Percentiles rank a stretch among this genome's conserved stretches.
phyloP scores from a whole-genome alignment of 1,140 invertebrate genomes.

The Eriocheir sinensis region DNA sequence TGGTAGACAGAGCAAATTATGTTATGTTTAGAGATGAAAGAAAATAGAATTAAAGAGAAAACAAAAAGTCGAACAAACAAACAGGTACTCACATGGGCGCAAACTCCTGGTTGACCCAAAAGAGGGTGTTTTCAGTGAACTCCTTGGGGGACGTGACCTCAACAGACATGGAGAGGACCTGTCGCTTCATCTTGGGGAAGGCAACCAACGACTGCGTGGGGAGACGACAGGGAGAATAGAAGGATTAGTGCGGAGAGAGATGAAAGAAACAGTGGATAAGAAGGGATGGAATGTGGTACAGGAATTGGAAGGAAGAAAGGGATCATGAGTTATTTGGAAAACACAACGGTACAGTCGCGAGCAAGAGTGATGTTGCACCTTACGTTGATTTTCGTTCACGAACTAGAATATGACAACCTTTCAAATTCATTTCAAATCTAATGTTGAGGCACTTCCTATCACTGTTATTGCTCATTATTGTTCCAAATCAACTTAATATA shows the following conservation, averaged over 20 bases:
- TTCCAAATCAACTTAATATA: too few relatives aligned
- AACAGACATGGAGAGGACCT: conserved; percentile 92
- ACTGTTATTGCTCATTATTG: too few relatives aligned
- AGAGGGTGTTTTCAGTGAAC: conserved; percentile 95
- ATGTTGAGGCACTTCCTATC: too few relatives aligned
- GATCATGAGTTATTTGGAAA: too few relatives aligned
- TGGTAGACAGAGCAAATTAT: too few relatives aligned
- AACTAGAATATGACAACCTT: too few relatives aligned
- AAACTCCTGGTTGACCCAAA: conserved; percentile 99
- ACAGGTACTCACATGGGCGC: conserved; percentile 85
- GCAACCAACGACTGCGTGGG: conserved; percentile 89
- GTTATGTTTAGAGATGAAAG: too few relatives aligned
- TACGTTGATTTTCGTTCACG: too few relatives aligned
- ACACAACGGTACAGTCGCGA: too few relatives aligned
- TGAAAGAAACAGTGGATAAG: background rate
- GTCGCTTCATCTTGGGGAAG: conserved; percentile 98
- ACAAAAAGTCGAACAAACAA: conserved; percentile 81
- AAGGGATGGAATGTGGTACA: background rate
- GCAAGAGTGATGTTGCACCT: too few relatives aligned
- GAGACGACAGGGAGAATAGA: background rate
- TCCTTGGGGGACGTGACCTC: conserved; percentile 93
- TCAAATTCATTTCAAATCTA: too few relatives aligned
- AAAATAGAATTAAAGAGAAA: background rate
- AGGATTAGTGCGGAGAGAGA: background rate
- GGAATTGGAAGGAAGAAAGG: too few relatives aligned